phyloP scores from a whole-genome alignment of 2,797 vertebrate species.

The Luscinia megarhynchos region DNA sequence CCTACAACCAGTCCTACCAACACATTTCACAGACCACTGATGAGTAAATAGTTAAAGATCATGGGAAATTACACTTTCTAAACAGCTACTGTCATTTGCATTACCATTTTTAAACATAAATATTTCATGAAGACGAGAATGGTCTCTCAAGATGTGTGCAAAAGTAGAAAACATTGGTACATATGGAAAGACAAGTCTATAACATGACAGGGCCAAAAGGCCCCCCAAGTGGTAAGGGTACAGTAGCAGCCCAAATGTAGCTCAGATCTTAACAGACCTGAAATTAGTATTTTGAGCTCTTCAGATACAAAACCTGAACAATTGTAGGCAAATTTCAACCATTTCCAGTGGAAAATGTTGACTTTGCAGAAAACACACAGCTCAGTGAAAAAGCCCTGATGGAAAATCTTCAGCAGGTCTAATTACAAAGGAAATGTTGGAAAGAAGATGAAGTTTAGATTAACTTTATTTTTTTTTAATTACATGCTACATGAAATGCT shows the following conservation, averaged over 20 bases:
- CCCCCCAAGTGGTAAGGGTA: neutral
- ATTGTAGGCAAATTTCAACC: conserved; percentile 21
- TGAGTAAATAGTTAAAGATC: neutral
- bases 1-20: neutral
- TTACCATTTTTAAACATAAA: neutral
- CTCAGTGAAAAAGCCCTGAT: neutral
- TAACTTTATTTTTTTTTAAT: conserved; percentile 39
- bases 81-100: neutral
- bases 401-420: conserved; percentile 38
- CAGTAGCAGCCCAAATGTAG: neutral
- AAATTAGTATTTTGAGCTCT: neutral
- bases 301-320: conserved; percentile 5
- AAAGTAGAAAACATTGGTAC: neutral
- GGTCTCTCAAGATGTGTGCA: neutral
- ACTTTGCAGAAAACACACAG: conserved; percentile 11
- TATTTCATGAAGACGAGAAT: neutral
- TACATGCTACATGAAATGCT: conserved; percentile 11
- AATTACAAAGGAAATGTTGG: conserved; percentile 30
- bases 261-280: neutral
- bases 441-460: conserved; percentile 25
- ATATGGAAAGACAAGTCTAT: neutral
- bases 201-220: neutral
- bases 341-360: conserved; percentile 50
- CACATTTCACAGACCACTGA: neutral
- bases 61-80: neutral